Percentiles rank a stretch among this genome's conserved stretches.
Evolutionary conservation across 1,140 invertebrate species (phyloP).

Genomic region (Babylonia areolata): DNA sequence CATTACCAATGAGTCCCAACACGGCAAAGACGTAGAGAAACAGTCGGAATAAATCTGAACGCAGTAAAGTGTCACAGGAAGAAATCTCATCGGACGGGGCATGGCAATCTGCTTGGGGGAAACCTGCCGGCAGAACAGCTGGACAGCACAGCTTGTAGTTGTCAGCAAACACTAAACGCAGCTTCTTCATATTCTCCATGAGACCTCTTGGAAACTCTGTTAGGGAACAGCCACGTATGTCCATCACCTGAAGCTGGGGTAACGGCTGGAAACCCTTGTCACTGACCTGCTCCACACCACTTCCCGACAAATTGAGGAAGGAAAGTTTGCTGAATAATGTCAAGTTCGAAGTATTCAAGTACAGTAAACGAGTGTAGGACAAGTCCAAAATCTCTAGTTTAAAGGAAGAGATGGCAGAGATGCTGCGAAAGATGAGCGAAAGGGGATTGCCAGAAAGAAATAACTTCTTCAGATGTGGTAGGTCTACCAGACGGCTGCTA

Average conservation of each 20-base stretch:
- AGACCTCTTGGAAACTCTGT: conserved; percentile 23
- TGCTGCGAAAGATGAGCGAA: background rate
- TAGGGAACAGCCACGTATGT: conserved; percentile 30
- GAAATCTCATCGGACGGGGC: conserved; percentile 50
- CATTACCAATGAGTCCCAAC: conserved; percentile 54
- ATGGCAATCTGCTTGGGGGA: conserved; percentile 34
- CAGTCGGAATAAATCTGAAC: conserved; percentile 30
- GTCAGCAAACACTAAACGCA: conserved; percentile 40
- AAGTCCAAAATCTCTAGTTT: background rate
- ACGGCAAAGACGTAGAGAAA: conserved; percentile 52
- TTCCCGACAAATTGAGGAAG: conserved; percentile 32
- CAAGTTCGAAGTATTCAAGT: background rate
- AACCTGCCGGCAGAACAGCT: conserved; percentile 4
- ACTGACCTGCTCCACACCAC: background rate
- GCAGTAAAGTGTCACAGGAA: conserved; percentile 53
- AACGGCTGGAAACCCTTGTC: background rate
- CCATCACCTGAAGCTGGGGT: conserved; percentile 6
- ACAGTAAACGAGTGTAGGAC: background rate
- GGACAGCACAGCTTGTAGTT: conserved; percentile 53
- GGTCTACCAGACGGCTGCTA: background rate
- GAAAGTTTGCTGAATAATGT: background rate
- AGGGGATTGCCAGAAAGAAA: background rate
- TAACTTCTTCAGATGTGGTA: background rate
- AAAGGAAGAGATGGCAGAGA: no score
- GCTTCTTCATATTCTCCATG: conserved; percentile 20